These are phyloP conservation scores for Hormiphora californensis DNA, from an alignment of 37 sponge, comb jelly and placozoan genomes.

Conservation along the genomic window DNA sequence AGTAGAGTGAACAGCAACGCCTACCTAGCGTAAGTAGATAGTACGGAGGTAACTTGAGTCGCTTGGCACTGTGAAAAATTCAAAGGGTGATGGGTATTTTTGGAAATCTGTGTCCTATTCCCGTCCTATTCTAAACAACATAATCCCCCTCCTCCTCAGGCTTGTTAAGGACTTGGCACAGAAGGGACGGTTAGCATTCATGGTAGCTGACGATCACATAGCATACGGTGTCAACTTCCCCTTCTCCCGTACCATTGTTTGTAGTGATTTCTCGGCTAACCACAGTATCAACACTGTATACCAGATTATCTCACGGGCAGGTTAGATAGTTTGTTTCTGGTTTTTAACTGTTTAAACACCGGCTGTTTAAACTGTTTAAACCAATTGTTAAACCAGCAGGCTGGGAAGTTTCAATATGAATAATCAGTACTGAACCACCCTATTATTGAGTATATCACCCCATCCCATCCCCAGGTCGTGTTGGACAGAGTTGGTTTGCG, in stretches of 20 bases:
- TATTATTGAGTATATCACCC: too few relatives aligned
- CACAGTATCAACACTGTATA: slow-evolving; percentile 53
- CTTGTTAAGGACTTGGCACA: neutral
- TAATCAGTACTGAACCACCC: too few relatives aligned
- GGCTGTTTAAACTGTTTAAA: too few relatives aligned
- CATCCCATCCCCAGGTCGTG: slow-evolving; percentile 25
- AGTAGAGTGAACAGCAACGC: neutral
- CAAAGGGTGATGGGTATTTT: too few relatives aligned
- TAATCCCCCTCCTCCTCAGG: neutral
- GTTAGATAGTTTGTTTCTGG: too few relatives aligned
- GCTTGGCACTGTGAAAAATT: too few relatives aligned
- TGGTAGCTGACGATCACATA: slow-evolving; percentile 43
- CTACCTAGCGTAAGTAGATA: slow-evolving; percentile 11
- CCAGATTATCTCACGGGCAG: slow-evolving; percentile 43
- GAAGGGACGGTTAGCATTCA: neutral
- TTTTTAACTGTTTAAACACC: too few relatives aligned
- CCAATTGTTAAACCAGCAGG: too few relatives aligned
- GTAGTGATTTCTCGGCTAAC: neutral
- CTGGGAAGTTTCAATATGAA: too few relatives aligned
- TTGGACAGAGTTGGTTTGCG: slow-evolving; percentile 55
- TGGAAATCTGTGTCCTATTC: too few relatives aligned
- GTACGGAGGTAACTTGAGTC: neutral
- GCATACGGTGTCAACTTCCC: slow-evolving; percentile 54
- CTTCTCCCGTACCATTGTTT: slow-evolving; percentile 44
- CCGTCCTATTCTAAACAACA: too few relatives aligned